Evolutionary conservation across 2,113 vertebrate species (phyloP), one percentile per base, ranked within the genome.

Genomic region (Riparia riparia): DNA sequence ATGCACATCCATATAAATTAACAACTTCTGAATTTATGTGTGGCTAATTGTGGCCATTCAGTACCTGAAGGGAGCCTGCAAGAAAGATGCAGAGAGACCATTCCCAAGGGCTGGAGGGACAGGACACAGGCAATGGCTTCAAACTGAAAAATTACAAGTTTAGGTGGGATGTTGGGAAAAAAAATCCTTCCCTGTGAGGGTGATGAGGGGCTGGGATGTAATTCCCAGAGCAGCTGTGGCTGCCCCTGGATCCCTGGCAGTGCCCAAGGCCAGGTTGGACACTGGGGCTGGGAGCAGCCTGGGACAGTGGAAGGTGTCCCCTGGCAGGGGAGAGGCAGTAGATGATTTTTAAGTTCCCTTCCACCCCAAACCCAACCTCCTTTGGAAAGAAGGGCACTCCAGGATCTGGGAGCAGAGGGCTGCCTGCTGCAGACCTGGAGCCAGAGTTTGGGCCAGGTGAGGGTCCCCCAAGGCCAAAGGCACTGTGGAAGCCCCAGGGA

Each of bases 401-500:
- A 1, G 22, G 5, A 22, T 26, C 22, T 25, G 54, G 26, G 44
- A 82, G n/a, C n/a, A 44, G 39, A 64, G 49, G 5, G 20, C 31
- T 61, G 12, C 25, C 24, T 69, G 56, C n/a, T 44, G 45, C 14
- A 14, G 14, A 18, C 8, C 44, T 72, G 34, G 53, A 71, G 42
- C 0, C 3, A 1, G n/a, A 73, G 9, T 15, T 9, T 78, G 47
- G 51, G 47, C 21, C 42, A 66, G 10, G 17, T 2, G 8, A 84
- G 42, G 25, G 6, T 68, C 8, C 10, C 22, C 22, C 17, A 4
- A 0, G 1, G 45, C 41, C 8, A 2, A 65, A 85, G 15, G 22
- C 1, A 1, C 24, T 0, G 0, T 22, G 21, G 2, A 3, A 80
- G 19, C 19, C 53, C 1, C 0, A 15, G 22, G 31, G 2, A 82